Evolutionary conservation across 2,888 invertebrate species (phyloP), one percentile per base, ranked within the genome.

Genomic region (Lepidocyrtinus sp.): DNA sequence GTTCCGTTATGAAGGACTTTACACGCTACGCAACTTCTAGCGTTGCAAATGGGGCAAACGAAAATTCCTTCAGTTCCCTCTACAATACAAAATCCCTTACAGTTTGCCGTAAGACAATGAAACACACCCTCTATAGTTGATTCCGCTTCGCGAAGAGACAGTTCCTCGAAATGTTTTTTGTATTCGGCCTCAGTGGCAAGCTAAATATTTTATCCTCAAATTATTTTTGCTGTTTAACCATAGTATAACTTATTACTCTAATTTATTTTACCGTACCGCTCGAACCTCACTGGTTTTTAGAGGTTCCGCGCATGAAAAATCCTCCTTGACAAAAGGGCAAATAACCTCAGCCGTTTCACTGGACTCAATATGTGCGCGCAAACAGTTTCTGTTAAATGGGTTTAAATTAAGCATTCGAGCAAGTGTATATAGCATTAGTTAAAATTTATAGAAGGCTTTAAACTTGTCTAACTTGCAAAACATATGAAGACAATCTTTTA

Each of bases 391-490:
- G 50, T 17, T 19, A 45, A 17, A 27, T 26, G 2, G 5, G 27
- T 2, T n/a, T 19, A 27, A 64, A 64, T 7, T 17, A 1, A 26
- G 17, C 22, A 15, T n/a, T 69, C 2, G 2, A 68, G 27, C 21
- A 22, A 46, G 7, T 21, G 17, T 9, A 9, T 68, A 12, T 17
- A 9, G n/a, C 5, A 25, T n/a, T n/a, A 25, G 17, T 25, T 19
- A 50, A 2, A n/a, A 50, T 21, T 1, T 50, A 67, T 12, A 19
- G 7, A 21, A 9, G 17, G 22, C 12, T 5, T 64, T 19, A n/a
- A n/a, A n/a, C n/a, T 21, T 67, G 9, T 15, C 7, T 26, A 26
- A 76, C 76, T 68, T 76, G 76, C 76, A 76, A 36, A 76, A 76
- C 22, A 70, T 46, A 55, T 76, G 76, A n/a, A 62, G 15, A 55